phyloP scores from a whole-genome alignment of 2,888 invertebrate species.

The Drosophila peninsularis region DNA sequence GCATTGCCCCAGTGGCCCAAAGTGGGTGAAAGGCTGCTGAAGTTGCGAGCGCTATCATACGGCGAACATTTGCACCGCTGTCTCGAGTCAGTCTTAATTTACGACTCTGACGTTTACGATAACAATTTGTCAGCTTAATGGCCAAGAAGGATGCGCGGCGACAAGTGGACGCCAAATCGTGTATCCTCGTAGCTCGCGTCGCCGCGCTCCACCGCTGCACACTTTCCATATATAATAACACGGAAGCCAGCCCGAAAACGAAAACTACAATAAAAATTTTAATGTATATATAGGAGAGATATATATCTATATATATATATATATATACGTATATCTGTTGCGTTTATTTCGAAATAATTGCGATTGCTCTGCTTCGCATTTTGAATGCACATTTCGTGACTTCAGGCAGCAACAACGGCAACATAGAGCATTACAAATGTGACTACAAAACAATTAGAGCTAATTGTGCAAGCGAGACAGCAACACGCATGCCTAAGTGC shows the following conservation, averaged over 20 bases:
- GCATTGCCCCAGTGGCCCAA: slow-evolving; percentile 70
- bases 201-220: neutral
- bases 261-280: slow-evolving; percentile 41
- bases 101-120: slow-evolving; percentile 70
- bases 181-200: slow-evolving; percentile 2
- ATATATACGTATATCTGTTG: slow-evolving; percentile 32
- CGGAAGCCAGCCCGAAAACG: slow-evolving; percentile 51
- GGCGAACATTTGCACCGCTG: slow-evolving; percentile 8
- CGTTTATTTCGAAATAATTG: slow-evolving; percentile 64
- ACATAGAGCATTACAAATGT: slow-evolving; percentile 57
- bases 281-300: neutral
- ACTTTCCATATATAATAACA: slow-evolving; percentile 29
- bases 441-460: slow-evolving; percentile 66
- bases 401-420: slow-evolving; percentile 16
- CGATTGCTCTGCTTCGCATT: slow-evolving; percentile 43
- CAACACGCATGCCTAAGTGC: slow-evolving; percentile 48
- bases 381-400: slow-evolving; percentile 56
- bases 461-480: slow-evolving; percentile 56
- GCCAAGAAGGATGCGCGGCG: slow-evolving; percentile 69
- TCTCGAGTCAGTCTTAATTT: slow-evolving; percentile 64
- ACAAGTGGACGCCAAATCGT: slow-evolving; percentile 27
- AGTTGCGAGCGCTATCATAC: slow-evolving; percentile 18
- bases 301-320: neutral
- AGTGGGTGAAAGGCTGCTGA: slow-evolving; percentile 74
- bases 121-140: slow-evolving; percentile 81